Evolutionary conservation across 1,140 invertebrate genomes (phyloP).

Genomic region (Marisa cornuarietis): DNA sequence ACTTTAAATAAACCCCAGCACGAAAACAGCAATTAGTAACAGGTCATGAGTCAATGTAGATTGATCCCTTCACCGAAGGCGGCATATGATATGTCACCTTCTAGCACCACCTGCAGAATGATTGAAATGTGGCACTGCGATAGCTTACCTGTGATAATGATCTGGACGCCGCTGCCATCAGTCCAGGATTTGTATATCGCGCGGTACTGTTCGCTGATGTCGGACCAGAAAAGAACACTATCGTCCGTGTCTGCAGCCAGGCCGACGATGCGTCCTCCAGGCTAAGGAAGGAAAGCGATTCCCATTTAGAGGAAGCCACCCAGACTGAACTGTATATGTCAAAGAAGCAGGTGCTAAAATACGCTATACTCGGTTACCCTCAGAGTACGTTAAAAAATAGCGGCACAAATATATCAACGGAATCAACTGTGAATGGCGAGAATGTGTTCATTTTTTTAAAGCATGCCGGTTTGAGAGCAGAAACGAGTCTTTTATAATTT

Average conservation of each 20-base stretch:
- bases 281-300: conserved; percentile 23
- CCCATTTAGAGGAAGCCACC: not conserved
- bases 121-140: too few relatives aligned
- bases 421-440: not conserved
- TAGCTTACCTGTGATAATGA: conserved; percentile 39
- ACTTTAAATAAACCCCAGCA: too few relatives aligned
- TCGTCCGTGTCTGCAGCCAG: conserved; percentile 44
- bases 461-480: not conserved
- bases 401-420: not conserved
- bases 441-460: not conserved
- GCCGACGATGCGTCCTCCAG: conserved; percentile 42
- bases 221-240: conserved; percentile 49
- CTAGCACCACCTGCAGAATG: too few relatives aligned
- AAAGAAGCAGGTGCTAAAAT: not conserved
- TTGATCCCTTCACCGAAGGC: too few relatives aligned
- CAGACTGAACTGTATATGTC: not conserved
- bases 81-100: too few relatives aligned
- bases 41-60: too few relatives aligned
- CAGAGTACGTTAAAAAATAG: not conserved
- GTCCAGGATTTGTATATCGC: conserved; percentile 44
- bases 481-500: not conserved
- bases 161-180: conserved; percentile 30
- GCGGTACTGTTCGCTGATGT: conserved; percentile 35
- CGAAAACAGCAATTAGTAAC: too few relatives aligned
- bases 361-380: not conserved